Percentiles rank a stretch among this genome's conserved stretches.
Conservation (phyloP, 2,113 vertebrate species). For the Tupaia tana region DNA sequence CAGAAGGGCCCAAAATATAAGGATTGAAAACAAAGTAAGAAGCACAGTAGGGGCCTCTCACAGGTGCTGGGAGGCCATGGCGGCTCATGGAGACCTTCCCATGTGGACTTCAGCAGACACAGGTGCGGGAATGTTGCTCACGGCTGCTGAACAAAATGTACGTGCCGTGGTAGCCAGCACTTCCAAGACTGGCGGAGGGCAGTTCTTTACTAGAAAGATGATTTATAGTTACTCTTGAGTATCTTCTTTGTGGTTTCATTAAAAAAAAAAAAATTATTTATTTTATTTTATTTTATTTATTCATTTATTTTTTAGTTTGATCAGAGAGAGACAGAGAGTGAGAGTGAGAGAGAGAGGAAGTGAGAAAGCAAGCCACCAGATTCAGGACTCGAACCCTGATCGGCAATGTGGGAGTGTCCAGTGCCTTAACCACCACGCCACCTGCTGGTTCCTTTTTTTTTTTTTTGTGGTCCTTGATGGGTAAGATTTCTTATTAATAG, state of each 20-base stretch:
- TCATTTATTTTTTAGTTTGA: no score
- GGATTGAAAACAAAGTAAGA: neutral
- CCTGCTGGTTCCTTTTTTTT: no score
- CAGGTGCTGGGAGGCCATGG: neutral
- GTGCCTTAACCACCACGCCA: no score
- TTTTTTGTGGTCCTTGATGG: neutral
- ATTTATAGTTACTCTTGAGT: constrained; percentile 30
- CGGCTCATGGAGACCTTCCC: neutral
- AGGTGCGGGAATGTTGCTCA: neutral
- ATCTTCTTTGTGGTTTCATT: constrained; percentile 32
- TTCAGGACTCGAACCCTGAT: no score
- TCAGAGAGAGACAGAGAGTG: no score
- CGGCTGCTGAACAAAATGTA: neutral
- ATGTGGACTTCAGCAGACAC: neutral
- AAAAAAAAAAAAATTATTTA: no score
- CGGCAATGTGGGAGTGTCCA: no score
- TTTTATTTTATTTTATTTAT: no score
- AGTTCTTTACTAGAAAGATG: constrained; percentile 2
- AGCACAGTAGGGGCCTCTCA: neutral
- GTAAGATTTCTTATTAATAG: neutral
- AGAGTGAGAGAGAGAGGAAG: no score
- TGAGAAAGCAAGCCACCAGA: no score
- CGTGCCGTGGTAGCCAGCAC: neutral
- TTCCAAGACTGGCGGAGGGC: neutral
- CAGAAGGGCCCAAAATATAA: constrained; percentile 34